These are phyloP conservation scores for Patiria pectinifera DNA, from an alignment of 53 echinoderm and acorn worm genomes.

Conservation along the genomic window DNA sequence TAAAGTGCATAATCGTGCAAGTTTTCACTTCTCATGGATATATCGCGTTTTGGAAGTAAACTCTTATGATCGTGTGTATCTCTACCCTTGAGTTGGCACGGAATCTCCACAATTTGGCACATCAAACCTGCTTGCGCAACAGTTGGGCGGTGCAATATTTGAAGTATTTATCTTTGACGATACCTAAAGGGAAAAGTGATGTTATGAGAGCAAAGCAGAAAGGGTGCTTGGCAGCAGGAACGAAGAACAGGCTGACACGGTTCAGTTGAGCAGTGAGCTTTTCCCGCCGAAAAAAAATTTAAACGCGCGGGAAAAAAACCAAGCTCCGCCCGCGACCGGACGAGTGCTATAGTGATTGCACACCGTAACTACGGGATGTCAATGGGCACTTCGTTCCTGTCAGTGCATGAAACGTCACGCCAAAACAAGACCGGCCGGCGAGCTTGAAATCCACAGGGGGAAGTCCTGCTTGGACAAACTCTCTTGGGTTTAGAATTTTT, in stretches of 20 bases:
- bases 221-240: not conserved
- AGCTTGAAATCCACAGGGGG: not conserved
- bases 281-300: not conserved
- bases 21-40: too few relatives aligned
- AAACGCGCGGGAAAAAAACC: not conserved
- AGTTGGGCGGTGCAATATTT: too few relatives aligned
- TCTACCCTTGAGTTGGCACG: too few relatives aligned
- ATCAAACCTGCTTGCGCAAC: too few relatives aligned
- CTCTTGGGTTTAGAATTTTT: not conserved
- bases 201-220: not conserved
- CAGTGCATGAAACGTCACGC: not conserved
- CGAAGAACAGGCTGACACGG: not conserved
- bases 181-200: not conserved
- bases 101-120: too few relatives aligned
- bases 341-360: not conserved
- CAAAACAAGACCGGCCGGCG: not conserved
- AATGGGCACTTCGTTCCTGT: not conserved
- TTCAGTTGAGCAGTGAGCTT: not conserved
- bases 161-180: too few relatives aligned
- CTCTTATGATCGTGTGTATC: too few relatives aligned
- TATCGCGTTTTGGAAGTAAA: too few relatives aligned
- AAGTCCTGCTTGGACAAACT: not conserved
- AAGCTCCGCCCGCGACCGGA: not conserved
- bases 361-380: slow-evolving; percentile 1
- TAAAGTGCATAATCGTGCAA: too few relatives aligned